Evolutionary conservation across 2,888 invertebrate genomes (phyloP).

Genomic region (Sinodicranocentrus sp.): DNA sequence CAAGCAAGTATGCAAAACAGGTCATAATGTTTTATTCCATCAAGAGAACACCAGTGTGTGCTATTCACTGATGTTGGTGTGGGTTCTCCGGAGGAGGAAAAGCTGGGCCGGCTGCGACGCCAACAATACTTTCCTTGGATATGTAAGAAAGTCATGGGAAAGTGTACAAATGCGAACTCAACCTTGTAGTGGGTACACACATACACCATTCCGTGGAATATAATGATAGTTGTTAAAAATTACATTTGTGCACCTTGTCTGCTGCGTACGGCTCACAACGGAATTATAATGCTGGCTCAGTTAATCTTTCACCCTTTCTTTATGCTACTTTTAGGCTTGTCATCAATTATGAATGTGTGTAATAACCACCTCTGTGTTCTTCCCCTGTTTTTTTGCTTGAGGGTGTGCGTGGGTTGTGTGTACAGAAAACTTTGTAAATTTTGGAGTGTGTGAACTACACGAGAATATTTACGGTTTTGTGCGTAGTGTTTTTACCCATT

Average conservation of each 20-base stretch:
- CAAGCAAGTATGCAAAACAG: slow-evolving; percentile 23
- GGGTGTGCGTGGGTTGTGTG: slow-evolving; percentile 8
- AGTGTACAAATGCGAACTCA: slow-evolving; percentile 9
- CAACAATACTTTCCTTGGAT: too few relatives aligned
- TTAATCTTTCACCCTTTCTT: background rate
- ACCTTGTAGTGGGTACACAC: background rate
- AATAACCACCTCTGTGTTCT: slow-evolving; percentile 12
- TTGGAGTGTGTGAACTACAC: too few relatives aligned
- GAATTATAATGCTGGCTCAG: background rate
- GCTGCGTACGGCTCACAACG: background rate
- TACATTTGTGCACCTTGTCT: background rate
- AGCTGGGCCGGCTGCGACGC: too few relatives aligned
- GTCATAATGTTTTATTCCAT: slow-evolving; percentile 9
- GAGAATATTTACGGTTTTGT: too few relatives aligned
- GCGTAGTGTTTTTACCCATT: too few relatives aligned
- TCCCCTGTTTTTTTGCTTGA: background rate
- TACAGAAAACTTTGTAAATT: too few relatives aligned
- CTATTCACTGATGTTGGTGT: background rate
- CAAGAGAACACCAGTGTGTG: background rate
- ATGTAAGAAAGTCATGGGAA: slow-evolving; percentile 15
- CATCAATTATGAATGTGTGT: slow-evolving; percentile 30
- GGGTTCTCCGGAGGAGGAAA: background rate
- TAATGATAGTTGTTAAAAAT: background rate
- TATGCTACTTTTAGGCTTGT: slow-evolving; percentile 18
- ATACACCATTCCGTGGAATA: background rate